Evolutionary conservation across 2,797 vertebrate genomes (phyloP).

Genomic region (Protonibea diacanthus): DNA sequence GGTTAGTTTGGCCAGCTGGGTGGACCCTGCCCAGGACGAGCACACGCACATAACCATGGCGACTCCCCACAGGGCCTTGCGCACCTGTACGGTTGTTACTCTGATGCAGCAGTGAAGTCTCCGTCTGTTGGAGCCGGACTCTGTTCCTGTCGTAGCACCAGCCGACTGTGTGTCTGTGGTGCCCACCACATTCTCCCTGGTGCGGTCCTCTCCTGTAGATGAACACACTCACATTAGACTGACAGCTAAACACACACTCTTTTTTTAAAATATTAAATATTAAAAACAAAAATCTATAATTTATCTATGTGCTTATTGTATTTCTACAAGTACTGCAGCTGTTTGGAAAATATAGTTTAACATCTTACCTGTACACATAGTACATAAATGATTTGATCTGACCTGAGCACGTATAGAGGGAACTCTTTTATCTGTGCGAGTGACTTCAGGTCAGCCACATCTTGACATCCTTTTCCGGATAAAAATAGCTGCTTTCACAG

Average conservation of each 20-base stretch:
- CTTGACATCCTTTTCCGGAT: slow-evolving; percentile 28
- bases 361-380: background rate
- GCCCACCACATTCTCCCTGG: slow-evolving; percentile 89
- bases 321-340: background rate
- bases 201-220: slow-evolving; percentile 89
- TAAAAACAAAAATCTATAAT: background rate
- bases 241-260: background rate
- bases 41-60: slow-evolving; percentile 93
- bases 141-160: slow-evolving; percentile 72
- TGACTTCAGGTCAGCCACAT: slow-evolving; percentile 40
- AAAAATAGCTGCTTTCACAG: slow-evolving; percentile 69
- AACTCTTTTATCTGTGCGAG: background rate
- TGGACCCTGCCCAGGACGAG: slow-evolving; percentile 94
- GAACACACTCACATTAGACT: slow-evolving; percentile 6
- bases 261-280: background rate
- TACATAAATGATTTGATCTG: background rate
- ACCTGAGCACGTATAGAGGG: background rate
- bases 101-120: slow-evolving; percentile 85
- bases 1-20: slow-evolving; percentile 95
- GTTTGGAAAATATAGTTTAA: background rate
- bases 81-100: slow-evolving; percentile 87
- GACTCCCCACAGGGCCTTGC: slow-evolving; percentile 92
- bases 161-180: slow-evolving; percentile 86
- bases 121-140: slow-evolving; percentile 81
- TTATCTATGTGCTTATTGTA: background rate